Base-by-base conservation (phyloP, 2,888 invertebrate genomes). In the Cordilura impudica region DNA sequence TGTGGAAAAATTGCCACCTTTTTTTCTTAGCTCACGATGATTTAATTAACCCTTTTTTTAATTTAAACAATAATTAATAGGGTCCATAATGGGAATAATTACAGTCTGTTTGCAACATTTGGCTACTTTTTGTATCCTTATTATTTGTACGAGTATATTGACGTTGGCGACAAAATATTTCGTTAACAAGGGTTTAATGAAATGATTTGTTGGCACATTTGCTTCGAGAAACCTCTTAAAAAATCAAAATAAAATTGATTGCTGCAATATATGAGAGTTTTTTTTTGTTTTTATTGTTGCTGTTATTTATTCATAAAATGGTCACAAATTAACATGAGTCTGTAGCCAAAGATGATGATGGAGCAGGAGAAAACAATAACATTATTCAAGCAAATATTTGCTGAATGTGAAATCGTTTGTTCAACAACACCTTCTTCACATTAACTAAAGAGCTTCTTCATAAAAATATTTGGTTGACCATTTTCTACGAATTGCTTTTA, bases 11-110 rank as follows among this genome's bases (percentile, higher is more conserved):
- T 77, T 65, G 61, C 78, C 71, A 74, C 66, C 71, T 71, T 71
- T n/a, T 19, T 71, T 4, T 43, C n/a, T 51, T 43, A 53, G 67
- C 51, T 61, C 54, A 45, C 56, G 23, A 78, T 81, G 81, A 81
- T 80, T 83, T 83, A 84, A 84, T 84, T 84, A 84, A 82, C 83
- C 82, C 83, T 80, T 80, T 80, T 75, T 69, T 76, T 80, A n/a
- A 77, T 81, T 82, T 81, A 73, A 81, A 80, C 63, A 77, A 79
- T 82, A 84, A 83, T 84, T 83, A 84, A 84, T 84, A 83, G 84
- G 77, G 65, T 67, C 81, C 81, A 81, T 82, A 83, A 83, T 83
- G 82, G 82, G 56, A 78, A 81, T 82, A 82, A 82, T 78, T 83
- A 82, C 81, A 81, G 61, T 75, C 73, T 81, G 81, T 79, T 82